These are phyloP conservation scores for Drosophila bocki DNA, from an alignment of 1,140 invertebrate genomes.

Conservation along the genomic window DNA sequence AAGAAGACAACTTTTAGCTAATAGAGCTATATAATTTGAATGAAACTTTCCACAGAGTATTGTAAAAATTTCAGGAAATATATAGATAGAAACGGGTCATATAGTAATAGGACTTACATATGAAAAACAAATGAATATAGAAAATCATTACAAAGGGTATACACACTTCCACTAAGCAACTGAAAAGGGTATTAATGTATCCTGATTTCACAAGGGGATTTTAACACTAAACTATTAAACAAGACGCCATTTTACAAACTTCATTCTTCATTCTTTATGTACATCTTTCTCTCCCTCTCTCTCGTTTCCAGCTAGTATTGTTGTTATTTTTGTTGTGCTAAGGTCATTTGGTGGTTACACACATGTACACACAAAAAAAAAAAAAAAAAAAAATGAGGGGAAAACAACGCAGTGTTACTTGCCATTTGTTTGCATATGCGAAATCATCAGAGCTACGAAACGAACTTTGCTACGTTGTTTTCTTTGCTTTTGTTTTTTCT, in stretches of 20 bases:
- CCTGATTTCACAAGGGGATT: not conserved
- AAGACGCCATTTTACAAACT: conserved; percentile 43
- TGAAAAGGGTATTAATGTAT: not conserved
- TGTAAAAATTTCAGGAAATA: too few relatives aligned
- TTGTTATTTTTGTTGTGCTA: conserved; percentile 48
- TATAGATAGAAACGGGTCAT: too few relatives aligned
- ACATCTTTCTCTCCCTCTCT: conserved; percentile 12
- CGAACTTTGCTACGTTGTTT: conserved; percentile 42
- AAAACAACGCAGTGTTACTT: conserved; percentile 19
- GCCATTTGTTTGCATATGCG: conserved; percentile 65
- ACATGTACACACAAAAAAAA: conserved; percentile 1
- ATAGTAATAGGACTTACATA: too few relatives aligned
- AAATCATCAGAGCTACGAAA: conserved; percentile 27
- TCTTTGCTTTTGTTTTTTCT: conserved; percentile 23
- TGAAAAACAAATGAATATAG: too few relatives aligned
- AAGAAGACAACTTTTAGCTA: not conserved
- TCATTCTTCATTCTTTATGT: conserved; percentile 17
- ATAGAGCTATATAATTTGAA: too few relatives aligned
- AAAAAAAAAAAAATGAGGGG: not conserved
- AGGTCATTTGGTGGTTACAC: conserved; percentile 67
- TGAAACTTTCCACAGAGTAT: too few relatives aligned
- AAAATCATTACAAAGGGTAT: not conserved
- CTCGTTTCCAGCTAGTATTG: not conserved
- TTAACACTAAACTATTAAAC: conserved; percentile 11
- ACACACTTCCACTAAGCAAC: not conserved